Evolutionary conservation across 2,113 vertebrate species (phyloP).

Genomic region (Fregata magnificens): DNA sequence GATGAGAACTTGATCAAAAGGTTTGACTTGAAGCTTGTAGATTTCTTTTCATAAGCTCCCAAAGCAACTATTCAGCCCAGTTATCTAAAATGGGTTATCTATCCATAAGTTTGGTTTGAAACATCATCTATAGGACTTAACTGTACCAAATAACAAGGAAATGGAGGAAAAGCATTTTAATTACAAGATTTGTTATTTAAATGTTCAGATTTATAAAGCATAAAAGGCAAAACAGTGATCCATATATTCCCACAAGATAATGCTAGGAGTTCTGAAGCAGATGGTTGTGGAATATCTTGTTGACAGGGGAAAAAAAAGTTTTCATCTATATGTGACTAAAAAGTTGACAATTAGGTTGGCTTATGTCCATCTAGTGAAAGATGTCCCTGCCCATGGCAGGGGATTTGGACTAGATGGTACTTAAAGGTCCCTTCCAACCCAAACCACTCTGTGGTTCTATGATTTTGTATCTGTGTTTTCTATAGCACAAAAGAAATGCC

Average conservation of each 20-base stretch:
- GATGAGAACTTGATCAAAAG: not conserved
- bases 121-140: not conserved
- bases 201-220: not conserved
- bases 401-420: not conserved
- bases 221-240: not conserved
- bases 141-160: not conserved
- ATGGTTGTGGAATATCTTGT: not conserved
- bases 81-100: not conserved
- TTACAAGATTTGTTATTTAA: not conserved
- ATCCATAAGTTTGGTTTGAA: not conserved
- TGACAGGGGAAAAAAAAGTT: rapidly evolving
- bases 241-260: not conserved
- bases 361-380: not conserved
- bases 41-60: not conserved
- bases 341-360: not conserved
- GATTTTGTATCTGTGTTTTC: not conserved
- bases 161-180: not conserved
- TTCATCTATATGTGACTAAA: not conserved
- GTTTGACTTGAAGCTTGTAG: not conserved
- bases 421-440: not conserved
- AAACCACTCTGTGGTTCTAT: not conserved
- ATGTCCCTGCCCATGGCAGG: not conserved
- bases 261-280: not conserved
- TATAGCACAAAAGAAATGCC: not conserved
- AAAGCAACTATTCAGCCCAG: not conserved